phyloP scores from a whole-genome alignment of 2,888 invertebrate genomes.

The Myopa tessellatipennis region DNA sequence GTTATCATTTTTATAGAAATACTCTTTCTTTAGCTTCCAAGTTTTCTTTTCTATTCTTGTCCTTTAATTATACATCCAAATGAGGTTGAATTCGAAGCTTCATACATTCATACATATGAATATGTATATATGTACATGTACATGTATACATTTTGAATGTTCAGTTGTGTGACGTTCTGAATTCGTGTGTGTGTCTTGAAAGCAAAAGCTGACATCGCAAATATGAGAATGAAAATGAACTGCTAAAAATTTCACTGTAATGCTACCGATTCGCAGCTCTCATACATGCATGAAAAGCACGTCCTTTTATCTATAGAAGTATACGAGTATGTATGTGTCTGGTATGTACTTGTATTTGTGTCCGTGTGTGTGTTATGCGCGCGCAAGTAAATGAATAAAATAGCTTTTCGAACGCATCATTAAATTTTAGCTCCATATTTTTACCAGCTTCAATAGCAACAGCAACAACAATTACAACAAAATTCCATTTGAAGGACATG shows the following conservation, averaged over 20 bases:
- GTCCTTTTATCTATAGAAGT: no score
- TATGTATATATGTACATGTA: no score
- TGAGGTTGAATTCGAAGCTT: no score
- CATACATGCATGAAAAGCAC: neutral
- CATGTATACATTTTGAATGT: neutral
- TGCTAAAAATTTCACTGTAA: neutral
- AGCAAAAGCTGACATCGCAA: neutral
- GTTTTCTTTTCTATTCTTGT: no score
- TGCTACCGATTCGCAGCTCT: neutral
- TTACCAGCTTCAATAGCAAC: no score
- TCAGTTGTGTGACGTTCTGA: neutral
- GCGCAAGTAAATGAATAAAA: constrained; percentile 31
- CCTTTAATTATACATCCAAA: no score
- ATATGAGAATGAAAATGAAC: neutral
- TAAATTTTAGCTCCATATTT: constrained; percentile 18
- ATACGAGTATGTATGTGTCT: constrained; percentile 43
- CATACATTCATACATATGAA: no score
- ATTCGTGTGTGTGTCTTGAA: neutral
- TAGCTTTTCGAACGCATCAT: constrained; percentile 47
- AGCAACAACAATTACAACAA: no score
- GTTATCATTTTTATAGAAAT: no score
- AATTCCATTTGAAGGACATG: no score
- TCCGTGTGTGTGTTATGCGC: constrained; percentile 41
- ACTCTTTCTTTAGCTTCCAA: no score
- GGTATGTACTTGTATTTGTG: constrained; percentile 43